These are phyloP conservation scores for Hormaphis cornu DNA, from an alignment of 1,140 invertebrate species.

Conservation along the genomic window DNA sequence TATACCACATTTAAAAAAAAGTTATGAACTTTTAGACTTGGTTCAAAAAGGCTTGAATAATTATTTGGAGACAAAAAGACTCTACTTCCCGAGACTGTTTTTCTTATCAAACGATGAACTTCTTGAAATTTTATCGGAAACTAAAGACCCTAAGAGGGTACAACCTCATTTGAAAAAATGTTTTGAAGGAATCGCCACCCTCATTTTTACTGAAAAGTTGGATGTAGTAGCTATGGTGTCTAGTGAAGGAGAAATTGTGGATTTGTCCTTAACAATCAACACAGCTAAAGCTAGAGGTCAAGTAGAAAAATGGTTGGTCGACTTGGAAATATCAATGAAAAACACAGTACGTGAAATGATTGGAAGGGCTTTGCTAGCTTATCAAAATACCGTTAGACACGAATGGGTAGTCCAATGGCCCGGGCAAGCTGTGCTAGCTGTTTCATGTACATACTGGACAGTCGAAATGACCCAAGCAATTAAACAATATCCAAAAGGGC, in stretches of 20 bases:
- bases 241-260: conserved; percentile 77
- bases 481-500: conserved; percentile 45
- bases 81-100: conserved; percentile 93
- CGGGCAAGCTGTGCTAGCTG: conserved; percentile 78
- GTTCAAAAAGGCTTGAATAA: conserved; percentile 88
- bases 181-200: conserved; percentile 81
- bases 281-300: conserved; percentile 80
- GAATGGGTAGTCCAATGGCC: conserved; percentile 81
- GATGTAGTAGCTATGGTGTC: conserved; percentile 86
- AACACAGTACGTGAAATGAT: conserved; percentile 58
- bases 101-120: conserved; percentile 95
- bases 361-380: conserved; percentile 53
- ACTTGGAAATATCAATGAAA: conserved; percentile 86
- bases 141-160: conserved; percentile 85
- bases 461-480: conserved; percentile 66
- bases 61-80: conserved; percentile 89
- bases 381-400: conserved; percentile 53
- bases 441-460: conserved; percentile 84
- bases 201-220: conserved; percentile 72
- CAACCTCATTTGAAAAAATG: conserved; percentile 96
- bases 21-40: conserved; percentile 72
- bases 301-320: conserved; percentile 92
- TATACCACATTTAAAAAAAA: conserved; percentile 80
- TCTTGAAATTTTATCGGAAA: conserved; percentile 90
- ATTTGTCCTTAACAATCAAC: conserved; percentile 67